Evolutionary conservation across 2,888 invertebrate species (phyloP), one percentile per base, ranked within the genome.

Genomic region (Heliconius cydno): DNA sequence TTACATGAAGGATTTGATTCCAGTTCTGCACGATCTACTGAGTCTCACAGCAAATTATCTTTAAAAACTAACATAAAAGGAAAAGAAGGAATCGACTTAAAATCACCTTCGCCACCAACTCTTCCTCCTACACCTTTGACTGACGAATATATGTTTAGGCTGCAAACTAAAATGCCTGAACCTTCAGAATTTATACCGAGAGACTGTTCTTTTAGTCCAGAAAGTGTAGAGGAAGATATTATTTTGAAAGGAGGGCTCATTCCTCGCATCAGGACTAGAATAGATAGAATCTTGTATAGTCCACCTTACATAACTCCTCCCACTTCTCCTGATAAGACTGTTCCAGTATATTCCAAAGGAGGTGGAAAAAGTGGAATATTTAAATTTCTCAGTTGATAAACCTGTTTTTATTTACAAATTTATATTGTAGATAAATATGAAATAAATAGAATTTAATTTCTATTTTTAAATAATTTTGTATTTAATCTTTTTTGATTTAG

Each of bases 111-210:
- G 0, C 92, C 94, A 0, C 85, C 90, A 1, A 89, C 88, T 0
- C 84, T 88, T 1, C 94, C 93, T 3, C 91, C 92, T 0, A 94
- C 94, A 3, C 95, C 95, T 22, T 76, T 94, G 66, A 92, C 91
- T 2, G 94, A 95, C 68, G 94, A 94, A 87, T 95, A 95, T 77
- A 84, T 95, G 0, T 95, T 95, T 77, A 90, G 91, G 82, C 87
- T 95, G 3, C 83, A 87, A 72, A 88, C 90, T 0, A 90, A 91
- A 15, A 80, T 92, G n/a, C 93, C 93, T 0, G 92, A 90, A 86
- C 86, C 88, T 7, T 83, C 84, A 1, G 86, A 88, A 12, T 88
- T 88, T 0, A 81, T 91, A 1, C 90, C 89, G 0, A 86, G 87
- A 81, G 91, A 88, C 34, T 85, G 85, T n/a, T 86, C 85, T 9